Percentiles rank a stretch among this genome's conserved stretches.
These are phyloP conservation scores for Whitmania pigra DNA, from an alignment of 1,140 invertebrate genomes.

Conservation along the genomic window DNA sequence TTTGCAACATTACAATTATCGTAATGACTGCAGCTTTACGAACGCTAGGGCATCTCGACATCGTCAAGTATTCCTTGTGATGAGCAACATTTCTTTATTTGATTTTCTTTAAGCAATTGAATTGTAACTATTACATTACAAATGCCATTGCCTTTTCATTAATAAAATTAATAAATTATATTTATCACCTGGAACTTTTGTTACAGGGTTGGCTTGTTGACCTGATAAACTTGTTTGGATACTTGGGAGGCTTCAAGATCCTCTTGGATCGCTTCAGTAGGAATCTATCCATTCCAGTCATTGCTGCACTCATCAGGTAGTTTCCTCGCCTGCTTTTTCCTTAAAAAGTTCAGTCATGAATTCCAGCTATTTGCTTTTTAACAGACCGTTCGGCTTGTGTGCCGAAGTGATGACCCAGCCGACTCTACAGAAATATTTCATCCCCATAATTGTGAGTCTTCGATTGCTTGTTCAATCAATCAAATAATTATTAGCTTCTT, in stretches of 20 bases:
- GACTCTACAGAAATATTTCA: slow-evolving; percentile 79
- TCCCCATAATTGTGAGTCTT: slow-evolving; percentile 71
- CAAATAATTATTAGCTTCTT: too few species aligned
- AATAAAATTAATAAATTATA: too few species aligned
- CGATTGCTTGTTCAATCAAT: too few species aligned
- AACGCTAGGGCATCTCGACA: too few species aligned
- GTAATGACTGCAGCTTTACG: too few species aligned
- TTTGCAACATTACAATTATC: too few species aligned
- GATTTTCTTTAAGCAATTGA: too few species aligned
- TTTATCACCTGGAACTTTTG: background rate
- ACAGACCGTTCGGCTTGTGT: slow-evolving; percentile 76
- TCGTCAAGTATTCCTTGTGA: too few species aligned
- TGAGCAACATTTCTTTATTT: too few species aligned
- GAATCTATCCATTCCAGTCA: slow-evolving; percentile 62
- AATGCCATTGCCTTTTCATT: too few species aligned
- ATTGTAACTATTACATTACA: too few species aligned
- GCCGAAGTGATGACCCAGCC: slow-evolving; percentile 76
- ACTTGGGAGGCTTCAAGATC: slow-evolving; percentile 72
- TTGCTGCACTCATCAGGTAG: slow-evolving; percentile 60
- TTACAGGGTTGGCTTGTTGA: slow-evolving; percentile 81
- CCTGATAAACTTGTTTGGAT: slow-evolving; percentile 84
- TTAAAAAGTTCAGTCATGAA: slow-evolving; percentile 6
- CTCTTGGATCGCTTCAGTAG: slow-evolving; percentile 65
- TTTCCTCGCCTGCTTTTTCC: slow-evolving; percentile 16
- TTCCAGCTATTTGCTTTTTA: slow-evolving; percentile 26